Percentiles rank a stretch among this genome's conserved stretches.
Evolutionary conservation across 2,797 vertebrate species (phyloP).

Genomic region (Otolemur crassicaudatus): DNA sequence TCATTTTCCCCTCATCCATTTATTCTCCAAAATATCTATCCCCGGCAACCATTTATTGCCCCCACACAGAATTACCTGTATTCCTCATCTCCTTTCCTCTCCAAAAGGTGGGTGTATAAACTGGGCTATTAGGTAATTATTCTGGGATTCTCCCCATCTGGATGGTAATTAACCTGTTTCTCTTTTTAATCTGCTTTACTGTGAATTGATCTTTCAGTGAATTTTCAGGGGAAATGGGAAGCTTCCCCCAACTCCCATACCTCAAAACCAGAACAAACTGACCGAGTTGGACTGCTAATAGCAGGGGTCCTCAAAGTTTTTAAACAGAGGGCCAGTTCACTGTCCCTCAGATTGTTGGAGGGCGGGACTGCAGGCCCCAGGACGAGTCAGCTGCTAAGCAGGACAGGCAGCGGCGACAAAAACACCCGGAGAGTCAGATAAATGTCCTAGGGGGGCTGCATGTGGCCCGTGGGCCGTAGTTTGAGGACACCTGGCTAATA

Average conservation of each 20-base stretch:
- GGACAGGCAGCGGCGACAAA: no score
- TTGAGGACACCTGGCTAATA: neutral
- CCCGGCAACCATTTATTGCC: neutral
- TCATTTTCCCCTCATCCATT: neutral
- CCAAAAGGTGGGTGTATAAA: neutral
- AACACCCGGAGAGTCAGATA: no score
- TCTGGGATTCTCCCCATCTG: neutral
- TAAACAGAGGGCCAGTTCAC: no score
- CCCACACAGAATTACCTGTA: neutral
- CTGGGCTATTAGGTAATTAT: neutral
- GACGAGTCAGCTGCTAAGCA: no score
- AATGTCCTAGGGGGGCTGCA: no score
- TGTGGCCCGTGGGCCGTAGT: no score
- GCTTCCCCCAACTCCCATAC: neutral
- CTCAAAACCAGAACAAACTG: slow-evolving; percentile 22
- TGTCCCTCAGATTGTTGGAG: no score
- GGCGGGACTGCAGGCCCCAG: no score
- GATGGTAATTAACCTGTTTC: neutral
- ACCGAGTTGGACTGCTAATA: fast-evolving
- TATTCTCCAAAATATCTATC: neutral
- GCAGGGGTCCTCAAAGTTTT: no score
- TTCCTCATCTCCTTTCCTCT: neutral
- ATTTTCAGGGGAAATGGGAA: neutral
- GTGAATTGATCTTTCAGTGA: neutral
- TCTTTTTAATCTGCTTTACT: neutral